Base-by-base conservation (phyloP, 2,888 invertebrate genomes). In the Pterobdella sp. region DNA sequence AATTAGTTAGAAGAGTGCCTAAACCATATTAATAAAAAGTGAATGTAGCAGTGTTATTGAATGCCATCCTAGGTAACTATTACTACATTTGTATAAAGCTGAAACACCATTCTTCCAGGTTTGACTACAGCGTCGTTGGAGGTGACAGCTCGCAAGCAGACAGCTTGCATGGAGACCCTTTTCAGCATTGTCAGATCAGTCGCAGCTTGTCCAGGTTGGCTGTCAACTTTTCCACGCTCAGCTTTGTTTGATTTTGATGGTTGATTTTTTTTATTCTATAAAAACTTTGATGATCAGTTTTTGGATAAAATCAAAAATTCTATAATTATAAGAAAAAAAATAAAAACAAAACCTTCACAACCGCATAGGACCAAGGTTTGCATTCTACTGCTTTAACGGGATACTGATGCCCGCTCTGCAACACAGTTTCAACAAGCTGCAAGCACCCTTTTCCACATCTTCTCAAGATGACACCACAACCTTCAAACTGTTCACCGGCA, bases 401-500 rank as follows among this genome's bases (percentile, higher is more conserved):
- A 85, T 95, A 71, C 85, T 96, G 7, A 86, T 96, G 72, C 95
- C 95, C 0, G 91, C 92, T 86, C 90, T 95, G 26, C 95, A 96
- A 84, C 90, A 90, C 80, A 95, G 95, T 95, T 85, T 94, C 74
- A 87, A 94, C 89, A 90, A 78, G 84, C 85, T 18, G 79, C 81
- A 37, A 80, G 80, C 26, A 31, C 22, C 29, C 1, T 52, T 52
- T 60, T 79, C 80, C 60, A 81, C 80, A 78, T 83, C 82, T 81
- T 80, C 82, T 32, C 89, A 76, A 88, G 90, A 76, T 89, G 90
- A 88, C 89, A 90, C 91, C 82, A 90, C 92, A 76, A 94, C 93
- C 83, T 94, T 94, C 81, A 94, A 94, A 81, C 94, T 95, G 81
- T 94, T 93, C 81, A 92, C 92, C 80, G 94, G 95, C 10, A 88